Conservation (phyloP, 2,797 vertebrate species). For the Melanotaenia pygmaea region DNA sequence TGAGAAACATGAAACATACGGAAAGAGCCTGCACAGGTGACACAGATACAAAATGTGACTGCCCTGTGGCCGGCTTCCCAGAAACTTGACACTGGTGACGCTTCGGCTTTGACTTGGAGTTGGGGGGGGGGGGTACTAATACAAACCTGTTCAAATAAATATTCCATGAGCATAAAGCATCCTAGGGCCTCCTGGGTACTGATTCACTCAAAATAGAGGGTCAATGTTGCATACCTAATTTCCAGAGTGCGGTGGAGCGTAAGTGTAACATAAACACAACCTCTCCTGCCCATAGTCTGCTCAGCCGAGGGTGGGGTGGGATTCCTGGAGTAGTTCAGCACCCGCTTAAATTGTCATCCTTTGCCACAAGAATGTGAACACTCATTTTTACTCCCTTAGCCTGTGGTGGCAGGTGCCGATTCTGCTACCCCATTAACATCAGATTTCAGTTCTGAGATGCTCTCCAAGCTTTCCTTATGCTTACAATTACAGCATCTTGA, state of each 20-base stretch:
- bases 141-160: slow-evolving; percentile 80
- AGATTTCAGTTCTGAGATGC: slow-evolving; percentile 29
- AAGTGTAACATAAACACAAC: slow-evolving; percentile 86
- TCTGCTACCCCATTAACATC: slow-evolving; percentile 63
- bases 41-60: slow-evolving; percentile 72
- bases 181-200: slow-evolving; percentile 77
- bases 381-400: slow-evolving; percentile 71
- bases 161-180: slow-evolving; percentile 74
- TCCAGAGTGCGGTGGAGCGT: slow-evolving; percentile 81
- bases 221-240: slow-evolving; percentile 85
- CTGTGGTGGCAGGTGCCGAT: slow-evolving; percentile 83
- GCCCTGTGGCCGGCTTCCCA: slow-evolving; percentile 66
- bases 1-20: slow-evolving; percentile 60
- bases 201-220: slow-evolving; percentile 84
- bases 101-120: slow-evolving; percentile 52
- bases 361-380: slow-evolving; percentile 83
- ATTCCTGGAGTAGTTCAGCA: slow-evolving; percentile 82
- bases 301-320: slow-evolving; percentile 81
- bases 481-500: slow-evolving; percentile 36
- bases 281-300: slow-evolving; percentile 76
- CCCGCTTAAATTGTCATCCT: slow-evolving; percentile 85
- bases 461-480: neutral
- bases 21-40: slow-evolving; percentile 74
- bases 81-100: slow-evolving; percentile 74
- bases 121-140: slow-evolving; percentile 49